phyloP scores from a whole-genome alignment of 1,140 invertebrate species.

The Drosophila obscura region DNA sequence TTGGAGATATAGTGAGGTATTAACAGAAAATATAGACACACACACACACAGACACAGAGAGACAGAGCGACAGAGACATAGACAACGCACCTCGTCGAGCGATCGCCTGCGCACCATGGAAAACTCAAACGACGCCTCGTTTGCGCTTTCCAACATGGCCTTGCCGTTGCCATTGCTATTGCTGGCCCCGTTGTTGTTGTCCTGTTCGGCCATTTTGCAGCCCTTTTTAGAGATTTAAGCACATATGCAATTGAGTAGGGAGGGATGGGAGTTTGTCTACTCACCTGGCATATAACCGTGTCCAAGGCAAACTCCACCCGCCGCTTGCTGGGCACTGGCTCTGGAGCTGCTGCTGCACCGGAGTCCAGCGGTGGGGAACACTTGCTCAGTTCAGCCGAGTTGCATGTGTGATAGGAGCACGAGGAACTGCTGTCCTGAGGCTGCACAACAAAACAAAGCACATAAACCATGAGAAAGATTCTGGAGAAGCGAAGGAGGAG shows the following conservation, averaged over 20 bases:
- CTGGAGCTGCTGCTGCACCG: conserved; percentile 13
- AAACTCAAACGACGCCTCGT: conserved; percentile 78
- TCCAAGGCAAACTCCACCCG: conserved; percentile 69
- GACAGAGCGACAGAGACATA: conserved; percentile 2
- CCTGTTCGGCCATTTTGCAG: conserved; percentile 74
- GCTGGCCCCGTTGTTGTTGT: conserved; percentile 45
- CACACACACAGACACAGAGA: conserved; percentile 17
- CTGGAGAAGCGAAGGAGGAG: no score
- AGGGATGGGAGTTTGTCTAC: conserved; percentile 11
- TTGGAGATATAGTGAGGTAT: background rate
- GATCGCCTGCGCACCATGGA: conserved; percentile 81
- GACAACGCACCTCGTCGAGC: conserved; percentile 76
- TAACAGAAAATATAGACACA: conserved; percentile 12
- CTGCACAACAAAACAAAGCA: conserved; percentile 16
- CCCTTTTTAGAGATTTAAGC: conserved; percentile 60
- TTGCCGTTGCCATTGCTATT: conserved; percentile 44
- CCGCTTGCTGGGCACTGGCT: conserved; percentile 36
- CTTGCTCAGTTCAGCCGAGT: conserved; percentile 72
- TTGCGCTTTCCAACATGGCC: conserved; percentile 61
- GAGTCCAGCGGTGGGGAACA: conserved; percentile 58
- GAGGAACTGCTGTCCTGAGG: conserved; percentile 73
- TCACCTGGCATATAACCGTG: conserved; percentile 62
- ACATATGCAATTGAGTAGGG: conserved; percentile 32
- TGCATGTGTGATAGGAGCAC: conserved; percentile 79
- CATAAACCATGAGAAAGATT: background rate